phyloP scores from a whole-genome alignment of 2,113 vertebrate species.

The Mesitornis unicolor region DNA sequence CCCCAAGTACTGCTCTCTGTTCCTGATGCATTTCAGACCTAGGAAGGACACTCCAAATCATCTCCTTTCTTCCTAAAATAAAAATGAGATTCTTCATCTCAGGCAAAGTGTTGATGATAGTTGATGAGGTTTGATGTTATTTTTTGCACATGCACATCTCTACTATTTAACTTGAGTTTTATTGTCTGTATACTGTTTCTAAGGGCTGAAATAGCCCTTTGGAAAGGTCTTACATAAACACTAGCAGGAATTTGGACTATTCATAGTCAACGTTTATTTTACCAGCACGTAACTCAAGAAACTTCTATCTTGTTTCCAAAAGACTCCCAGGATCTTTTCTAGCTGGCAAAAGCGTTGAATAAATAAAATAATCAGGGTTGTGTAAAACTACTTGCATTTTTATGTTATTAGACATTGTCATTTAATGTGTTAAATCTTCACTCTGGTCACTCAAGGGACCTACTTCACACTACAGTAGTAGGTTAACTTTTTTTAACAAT shows the following conservation, averaged over 20 bases:
- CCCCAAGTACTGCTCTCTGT: neutral
- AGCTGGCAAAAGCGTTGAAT: conserved; percentile 6
- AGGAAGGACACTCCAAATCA: neutral
- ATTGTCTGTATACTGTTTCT: neutral
- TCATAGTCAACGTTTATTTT: conserved; percentile 56
- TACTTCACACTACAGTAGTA: neutral
- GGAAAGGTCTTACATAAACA: conserved; percentile 38
- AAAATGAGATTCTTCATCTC: neutral
- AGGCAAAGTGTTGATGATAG: neutral
- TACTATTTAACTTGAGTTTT: conserved; percentile 9
- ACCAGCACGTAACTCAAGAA: conserved; percentile 45
- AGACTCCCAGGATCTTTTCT: conserved; percentile 1
- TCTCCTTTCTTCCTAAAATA: neutral
- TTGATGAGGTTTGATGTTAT: neutral
- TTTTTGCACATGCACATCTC: neutral
- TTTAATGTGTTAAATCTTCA: neutral
- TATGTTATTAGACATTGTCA: neutral
- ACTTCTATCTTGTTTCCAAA: conserved; percentile 20
- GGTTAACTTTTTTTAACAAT: neutral
- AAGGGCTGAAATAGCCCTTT: conserved; percentile 11
- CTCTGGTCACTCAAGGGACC: neutral
- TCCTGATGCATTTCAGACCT: neutral
- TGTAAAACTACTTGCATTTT: conserved; percentile 18
- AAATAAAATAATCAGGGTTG: conserved; percentile 25
- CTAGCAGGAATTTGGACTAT: conserved; percentile 65